Base-by-base conservation (phyloP, 2,113 vertebrate species). In the Lepisosteus oculatus region DNA sequence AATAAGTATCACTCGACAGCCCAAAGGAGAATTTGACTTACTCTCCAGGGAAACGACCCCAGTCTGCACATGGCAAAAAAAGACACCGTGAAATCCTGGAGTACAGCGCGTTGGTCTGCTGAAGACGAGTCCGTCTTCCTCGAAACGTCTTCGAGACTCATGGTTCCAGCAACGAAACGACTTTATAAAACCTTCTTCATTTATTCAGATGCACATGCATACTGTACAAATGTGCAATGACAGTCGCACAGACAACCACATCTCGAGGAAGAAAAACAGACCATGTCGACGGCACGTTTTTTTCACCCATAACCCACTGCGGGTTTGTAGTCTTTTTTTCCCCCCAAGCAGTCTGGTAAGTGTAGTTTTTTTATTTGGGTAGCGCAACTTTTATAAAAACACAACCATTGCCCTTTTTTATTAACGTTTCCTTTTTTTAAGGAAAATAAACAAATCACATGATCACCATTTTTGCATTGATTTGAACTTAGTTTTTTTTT, bases 1-100 rank as follows among this genome's bases (percentile, higher is more conserved):
- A 17, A 0, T 17, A 17, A 29, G 29, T 29, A 29, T 29, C 1
- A 29, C 29, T 29, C 29, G 29, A 29, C 6, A 13, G 13, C 14
- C 9, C n/a, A 59, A 6, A 6, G n/a, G 9, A 0, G 2, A n/a
- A n/a, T 14, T n/a, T 11, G 43, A 82, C 85, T 89, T 81, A 91
- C 91, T 0, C 61, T 78, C 91, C 91, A 93, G 2, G 87, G 88
- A 68, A 86, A 87, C 3, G 82, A 76, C 11, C 73, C 9, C 0
- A 92, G 68, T 0, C 82, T 86, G 42, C 77, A 79, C 88, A 91
- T 88, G 0, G 86, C 77, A 75, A 93, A 90, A 65, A 92, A 93
- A 0, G 17, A 73, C 0, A 13, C 45, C 14, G 78, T 78, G 67
- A 92, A 92, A 17, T 68, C 54, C 8, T 43, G 62, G 42, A 85